A percentile compares a stretch with the other conserved stretches of the same genome.
Conservation (phyloP, 2,888 invertebrate genomes). For the Pogonocherus hispidulus region DNA sequence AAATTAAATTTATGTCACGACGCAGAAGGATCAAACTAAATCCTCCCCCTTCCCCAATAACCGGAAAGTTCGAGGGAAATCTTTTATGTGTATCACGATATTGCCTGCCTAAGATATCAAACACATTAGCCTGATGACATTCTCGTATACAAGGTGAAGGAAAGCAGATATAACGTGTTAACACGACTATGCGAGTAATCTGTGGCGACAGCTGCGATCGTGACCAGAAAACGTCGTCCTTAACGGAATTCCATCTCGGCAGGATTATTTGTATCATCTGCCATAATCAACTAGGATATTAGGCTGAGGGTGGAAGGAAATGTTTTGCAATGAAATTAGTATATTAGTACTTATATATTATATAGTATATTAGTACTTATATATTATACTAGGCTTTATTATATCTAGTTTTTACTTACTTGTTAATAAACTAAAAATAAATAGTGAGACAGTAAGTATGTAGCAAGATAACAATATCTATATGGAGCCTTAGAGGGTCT, state of each 20-base stretch:
- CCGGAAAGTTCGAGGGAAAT: constrained; percentile 28
- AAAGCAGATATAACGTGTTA: constrained; percentile 66
- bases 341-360: too few relatives aligned
- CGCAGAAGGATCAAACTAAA: background rate
- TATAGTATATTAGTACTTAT: too few relatives aligned
- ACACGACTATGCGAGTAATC: constrained; percentile 67
- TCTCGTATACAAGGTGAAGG: constrained; percentile 59
- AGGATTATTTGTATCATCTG: constrained; percentile 47
- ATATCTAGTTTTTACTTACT: too few relatives aligned
- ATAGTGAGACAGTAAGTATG: too few relatives aligned
- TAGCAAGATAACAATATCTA: too few relatives aligned
- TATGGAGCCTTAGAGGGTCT: too few relatives aligned
- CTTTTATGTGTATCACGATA: constrained; percentile 36
- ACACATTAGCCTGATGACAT: constrained; percentile 53
- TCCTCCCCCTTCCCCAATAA: constrained; percentile 15
- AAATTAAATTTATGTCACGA: background rate
- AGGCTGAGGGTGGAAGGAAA: background rate
- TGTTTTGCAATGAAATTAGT: background rate
- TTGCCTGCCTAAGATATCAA: constrained; percentile 45
- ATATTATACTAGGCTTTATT: too few relatives aligned
- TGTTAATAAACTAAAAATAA: too few relatives aligned
- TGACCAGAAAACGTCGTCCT: constrained; percentile 66
- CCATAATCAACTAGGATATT: constrained; percentile 38
- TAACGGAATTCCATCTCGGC: constrained; percentile 41
- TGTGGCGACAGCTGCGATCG: constrained; percentile 68